These are phyloP conservation scores for Drosophila bocki DNA, from an alignment of 1,140 invertebrate species.

Conservation along the genomic window DNA sequence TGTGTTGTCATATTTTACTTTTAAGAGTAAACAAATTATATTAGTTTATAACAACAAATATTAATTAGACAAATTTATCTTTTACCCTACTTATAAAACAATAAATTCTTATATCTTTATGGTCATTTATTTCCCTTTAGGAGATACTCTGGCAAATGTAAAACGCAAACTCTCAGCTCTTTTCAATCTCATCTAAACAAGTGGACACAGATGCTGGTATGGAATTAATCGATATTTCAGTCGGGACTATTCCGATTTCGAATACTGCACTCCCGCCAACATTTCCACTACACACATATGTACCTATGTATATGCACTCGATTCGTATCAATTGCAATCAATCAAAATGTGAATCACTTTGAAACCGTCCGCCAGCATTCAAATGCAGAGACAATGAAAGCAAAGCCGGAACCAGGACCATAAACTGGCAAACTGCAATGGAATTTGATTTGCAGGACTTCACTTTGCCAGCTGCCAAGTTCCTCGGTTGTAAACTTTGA, in stretches of 20 bases:
- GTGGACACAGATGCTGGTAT: not conserved
- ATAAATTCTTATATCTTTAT: too few relatives aligned
- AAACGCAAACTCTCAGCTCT: not conserved
- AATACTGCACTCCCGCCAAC: constrained; percentile 16
- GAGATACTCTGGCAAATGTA: not conserved
- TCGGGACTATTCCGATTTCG: constrained; percentile 14
- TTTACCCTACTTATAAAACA: not conserved
- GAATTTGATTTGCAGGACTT: constrained; percentile 51
- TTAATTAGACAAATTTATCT: too few relatives aligned
- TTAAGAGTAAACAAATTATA: not conserved
- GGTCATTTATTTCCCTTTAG: too few relatives aligned
- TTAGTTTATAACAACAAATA: not conserved
- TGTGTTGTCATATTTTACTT: too few relatives aligned
- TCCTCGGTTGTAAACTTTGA: constrained; percentile 28
- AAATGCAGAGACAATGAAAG: constrained; percentile 33
- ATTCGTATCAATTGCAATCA: constrained; percentile 51
- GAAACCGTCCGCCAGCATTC: constrained; percentile 36
- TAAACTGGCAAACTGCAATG: constrained; percentile 37
- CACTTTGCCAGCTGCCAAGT: constrained; percentile 6
- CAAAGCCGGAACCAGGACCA: constrained; percentile 12
- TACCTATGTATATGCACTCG: not conserved
- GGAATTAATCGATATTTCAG: constrained; percentile 28
- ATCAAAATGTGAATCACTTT: constrained; percentile 44
- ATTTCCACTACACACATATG: not conserved
- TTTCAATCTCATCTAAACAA: not conserved